These are phyloP conservation scores for Corythoichthys haematopterus DNA, from an alignment of 2,113 vertebrate genomes.

Conservation along the genomic window DNA sequence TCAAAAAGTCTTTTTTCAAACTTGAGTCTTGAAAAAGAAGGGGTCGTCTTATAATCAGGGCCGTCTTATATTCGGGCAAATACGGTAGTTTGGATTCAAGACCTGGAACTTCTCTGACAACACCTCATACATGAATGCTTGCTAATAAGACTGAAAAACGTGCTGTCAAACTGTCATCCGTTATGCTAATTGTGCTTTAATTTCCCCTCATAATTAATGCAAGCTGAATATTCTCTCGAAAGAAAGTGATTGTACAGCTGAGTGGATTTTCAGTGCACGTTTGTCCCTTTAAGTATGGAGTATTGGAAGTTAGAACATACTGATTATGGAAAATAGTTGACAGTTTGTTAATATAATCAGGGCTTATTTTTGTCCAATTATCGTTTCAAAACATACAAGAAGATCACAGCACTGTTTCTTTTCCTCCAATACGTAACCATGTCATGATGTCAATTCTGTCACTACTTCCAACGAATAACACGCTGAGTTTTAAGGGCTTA, in stretches of 20 bases:
- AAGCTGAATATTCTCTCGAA: background rate
- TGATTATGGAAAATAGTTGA: background rate
- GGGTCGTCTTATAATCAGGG: background rate
- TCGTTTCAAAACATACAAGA: background rate
- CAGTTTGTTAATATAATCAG: background rate
- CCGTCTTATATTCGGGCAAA: background rate
- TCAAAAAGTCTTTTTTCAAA: too few species aligned
- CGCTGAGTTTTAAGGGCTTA: slow-evolving; percentile 9
- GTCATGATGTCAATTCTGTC: background rate
- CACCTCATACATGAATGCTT: background rate
- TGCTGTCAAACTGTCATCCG: background rate
- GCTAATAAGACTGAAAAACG: background rate
- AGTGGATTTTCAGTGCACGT: background rate
- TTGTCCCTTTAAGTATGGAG: too few species aligned
- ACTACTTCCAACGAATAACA: slow-evolving; percentile 5
- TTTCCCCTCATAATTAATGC: background rate
- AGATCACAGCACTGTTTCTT: background rate
- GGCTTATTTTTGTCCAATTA: background rate
- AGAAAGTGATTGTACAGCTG: background rate
- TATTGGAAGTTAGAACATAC: background rate
- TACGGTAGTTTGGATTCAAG: background rate
- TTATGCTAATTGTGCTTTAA: background rate
- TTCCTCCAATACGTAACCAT: background rate
- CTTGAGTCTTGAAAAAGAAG: too few species aligned
- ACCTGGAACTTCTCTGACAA: background rate